Evolutionary conservation across 2,113 vertebrate species (phyloP).

Genomic region (Odocoileus virginianus): DNA sequence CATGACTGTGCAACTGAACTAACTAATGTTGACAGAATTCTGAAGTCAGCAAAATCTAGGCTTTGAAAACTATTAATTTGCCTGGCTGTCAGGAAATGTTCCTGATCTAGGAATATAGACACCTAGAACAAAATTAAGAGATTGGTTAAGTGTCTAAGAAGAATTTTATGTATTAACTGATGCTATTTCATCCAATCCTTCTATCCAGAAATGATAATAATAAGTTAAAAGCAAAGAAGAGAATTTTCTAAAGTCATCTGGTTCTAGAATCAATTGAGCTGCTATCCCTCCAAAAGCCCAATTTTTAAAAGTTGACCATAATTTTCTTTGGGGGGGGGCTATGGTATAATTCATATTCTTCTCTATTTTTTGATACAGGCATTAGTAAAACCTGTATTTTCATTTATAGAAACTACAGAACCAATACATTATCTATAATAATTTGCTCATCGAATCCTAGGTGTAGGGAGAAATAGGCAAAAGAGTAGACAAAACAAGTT

Average conservation of each 20-base stretch:
- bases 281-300: neutral
- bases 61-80: neutral
- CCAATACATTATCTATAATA: neutral
- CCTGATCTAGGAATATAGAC: slow-evolving; percentile 6
- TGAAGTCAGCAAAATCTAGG: neutral
- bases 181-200: neutral
- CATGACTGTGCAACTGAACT: neutral
- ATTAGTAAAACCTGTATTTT: slow-evolving; percentile 22
- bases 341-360: neutral
- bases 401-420: neutral
- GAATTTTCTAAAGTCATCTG: neutral
- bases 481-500: neutral
- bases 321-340: neutral
- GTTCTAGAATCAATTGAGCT: neutral
- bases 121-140: neutral
- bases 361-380: neutral
- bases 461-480: neutral
- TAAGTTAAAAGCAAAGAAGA: slow-evolving; percentile 33
- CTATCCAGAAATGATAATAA: neutral
- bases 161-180: neutral
- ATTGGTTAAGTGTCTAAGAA: neutral
- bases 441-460: neutral
- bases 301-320: neutral
- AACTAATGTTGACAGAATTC: slow-evolving; percentile 3
- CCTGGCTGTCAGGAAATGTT: neutral